Base-by-base conservation (phyloP, 1,140 invertebrate species). In the Pseudomyrmex gracilis region DNA sequence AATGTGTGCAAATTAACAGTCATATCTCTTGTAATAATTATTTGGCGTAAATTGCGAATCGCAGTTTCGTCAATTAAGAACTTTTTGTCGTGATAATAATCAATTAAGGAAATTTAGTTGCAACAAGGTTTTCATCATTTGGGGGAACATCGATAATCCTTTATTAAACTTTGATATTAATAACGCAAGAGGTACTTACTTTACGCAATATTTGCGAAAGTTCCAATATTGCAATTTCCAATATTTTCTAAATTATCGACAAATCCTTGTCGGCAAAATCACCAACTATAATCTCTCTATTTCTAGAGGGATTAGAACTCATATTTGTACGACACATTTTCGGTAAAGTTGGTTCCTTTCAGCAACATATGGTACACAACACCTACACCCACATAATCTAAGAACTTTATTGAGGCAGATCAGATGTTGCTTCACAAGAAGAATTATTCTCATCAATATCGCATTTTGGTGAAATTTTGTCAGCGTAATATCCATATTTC, bases 251-350 rank as follows among this genome's bases (percentile, higher is more conserved):
- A 34, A 34, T 34, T 74, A 82, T 82, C 78, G 70, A 43, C 70
- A 66, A 85, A 83, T 84, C 71, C 55, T 49, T 66, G 45, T 47
- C 71, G 63, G 64, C 73, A 70, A 74, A 80, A 80, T 80, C 64
- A 43, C 57, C 49, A 49, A 57, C 22, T 68, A 49, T 61, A 34
- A 34, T 34, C 34, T 76, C 49, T 84, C 73, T 84, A 84, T 84
- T 84, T 78, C 74, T 84, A 53, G 57, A n/a, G 60, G 45, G 49
- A 47, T 78, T 67, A 63, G 49, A 53, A 68, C 58, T 63, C 47
- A 84, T 66, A 67, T 1, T 24, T 22, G 76, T 34, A 71, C 34
- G 34, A 34, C 34, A 34, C 34, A 60, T 71, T 71, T 58, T 80
- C 76, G 53, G 22, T 34, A 15, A 57, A 66, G 43, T 67, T 80